Conservation (phyloP, 2,888 invertebrate species). For the Embidobia sp. region DNA sequence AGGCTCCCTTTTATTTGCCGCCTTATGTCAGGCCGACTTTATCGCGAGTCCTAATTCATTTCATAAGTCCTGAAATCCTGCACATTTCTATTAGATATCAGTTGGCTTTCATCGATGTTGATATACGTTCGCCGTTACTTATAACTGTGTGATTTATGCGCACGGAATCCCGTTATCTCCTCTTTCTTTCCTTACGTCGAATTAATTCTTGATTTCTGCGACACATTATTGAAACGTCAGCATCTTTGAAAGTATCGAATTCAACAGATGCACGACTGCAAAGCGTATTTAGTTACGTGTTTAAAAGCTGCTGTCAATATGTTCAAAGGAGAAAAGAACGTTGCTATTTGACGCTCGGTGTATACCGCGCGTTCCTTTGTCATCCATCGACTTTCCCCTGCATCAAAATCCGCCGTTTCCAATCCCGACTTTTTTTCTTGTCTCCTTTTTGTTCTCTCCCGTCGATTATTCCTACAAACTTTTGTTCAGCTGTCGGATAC, state of each 20-base stretch:
- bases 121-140: background rate
- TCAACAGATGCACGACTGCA: slow-evolving; percentile 11
- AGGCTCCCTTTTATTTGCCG: background rate
- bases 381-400: slow-evolving; percentile 22
- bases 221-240: slow-evolving; percentile 17
- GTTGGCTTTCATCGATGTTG: slow-evolving; percentile 6
- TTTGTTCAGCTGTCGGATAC: slow-evolving; percentile 6
- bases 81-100: slow-evolving; percentile 15
- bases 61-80: slow-evolving; percentile 1
- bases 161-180: background rate
- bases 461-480: slow-evolving; percentile 12
- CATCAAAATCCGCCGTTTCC: slow-evolving; percentile 38
- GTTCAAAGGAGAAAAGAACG: slow-evolving; percentile 26
- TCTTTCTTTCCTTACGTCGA: background rate
- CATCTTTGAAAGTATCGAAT: slow-evolving; percentile 9
- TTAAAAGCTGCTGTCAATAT: slow-evolving; percentile 42
- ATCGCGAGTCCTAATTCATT: slow-evolving; percentile 7
- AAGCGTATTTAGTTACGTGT: slow-evolving; percentile 28
- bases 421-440: slow-evolving; percentile 19
- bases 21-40: slow-evolving; percentile 4
- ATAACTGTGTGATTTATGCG: slow-evolving; percentile 3
- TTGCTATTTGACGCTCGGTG: slow-evolving; percentile 31
- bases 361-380: slow-evolving; percentile 22
- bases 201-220: slow-evolving; percentile 35
- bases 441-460: slow-evolving; percentile 14